These are phyloP conservation scores for Ormyrus labotus DNA, from an alignment of 2,888 invertebrate species.

Conservation along the genomic window DNA sequence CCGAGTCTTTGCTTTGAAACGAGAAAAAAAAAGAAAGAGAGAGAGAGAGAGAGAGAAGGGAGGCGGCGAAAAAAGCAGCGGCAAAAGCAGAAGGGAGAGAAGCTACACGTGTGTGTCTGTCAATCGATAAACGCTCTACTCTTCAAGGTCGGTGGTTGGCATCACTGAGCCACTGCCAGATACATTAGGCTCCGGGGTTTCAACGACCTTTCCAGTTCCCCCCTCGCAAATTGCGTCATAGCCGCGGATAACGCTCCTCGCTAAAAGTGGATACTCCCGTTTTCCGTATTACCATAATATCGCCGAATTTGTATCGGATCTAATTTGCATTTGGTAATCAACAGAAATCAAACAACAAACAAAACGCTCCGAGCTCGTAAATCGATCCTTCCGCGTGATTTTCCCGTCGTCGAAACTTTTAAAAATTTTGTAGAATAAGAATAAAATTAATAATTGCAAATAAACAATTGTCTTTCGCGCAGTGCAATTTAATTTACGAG, in stretches of 20 bases:
- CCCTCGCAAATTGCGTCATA: slow-evolving; percentile 68
- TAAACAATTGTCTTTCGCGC: no score
- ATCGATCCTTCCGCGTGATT: no score
- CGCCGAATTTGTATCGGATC: no score
- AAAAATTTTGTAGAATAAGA: no score
- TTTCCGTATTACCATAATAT: no score
- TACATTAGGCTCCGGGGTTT: slow-evolving; percentile 62
- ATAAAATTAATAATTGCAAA: no score
- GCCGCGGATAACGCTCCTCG: slow-evolving; percentile 64
- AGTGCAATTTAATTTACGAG: no score
- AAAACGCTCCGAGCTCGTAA: slow-evolving; percentile 58
- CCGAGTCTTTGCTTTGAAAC: not conserved
- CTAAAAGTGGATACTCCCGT: no score
- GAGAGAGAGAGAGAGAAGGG: slow-evolving; percentile 45
- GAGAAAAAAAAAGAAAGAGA: slow-evolving; percentile 37
- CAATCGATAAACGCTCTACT: slow-evolving; percentile 69
- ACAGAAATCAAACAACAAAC: no score
- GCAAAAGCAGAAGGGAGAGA: slow-evolving; percentile 56
- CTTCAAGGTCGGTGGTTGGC: slow-evolving; percentile 70
- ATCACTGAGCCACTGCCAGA: slow-evolving; percentile 58
- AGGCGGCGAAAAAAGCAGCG: not conserved
- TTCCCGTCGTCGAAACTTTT: no score
- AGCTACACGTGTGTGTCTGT: slow-evolving; percentile 67
- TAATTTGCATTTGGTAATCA: no score
- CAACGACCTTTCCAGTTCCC: slow-evolving; percentile 72